phyloP scores from a whole-genome alignment of 2,888 invertebrate species.

The Torymus aiolomorphi region DNA sequence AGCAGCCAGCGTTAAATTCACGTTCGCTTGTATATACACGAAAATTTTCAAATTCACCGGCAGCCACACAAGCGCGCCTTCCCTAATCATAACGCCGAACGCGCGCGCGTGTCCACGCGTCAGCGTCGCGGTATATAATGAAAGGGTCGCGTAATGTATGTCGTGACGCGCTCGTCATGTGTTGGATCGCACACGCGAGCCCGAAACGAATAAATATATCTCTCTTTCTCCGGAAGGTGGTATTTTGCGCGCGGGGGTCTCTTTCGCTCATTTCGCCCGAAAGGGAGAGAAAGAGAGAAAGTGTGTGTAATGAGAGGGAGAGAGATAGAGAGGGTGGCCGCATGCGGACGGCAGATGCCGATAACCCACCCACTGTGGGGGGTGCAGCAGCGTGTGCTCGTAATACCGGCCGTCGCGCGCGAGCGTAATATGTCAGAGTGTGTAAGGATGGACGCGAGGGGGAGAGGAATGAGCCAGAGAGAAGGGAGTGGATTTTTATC shows the following conservation, averaged over 20 bases:
- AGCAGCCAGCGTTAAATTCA: conserved; percentile 28
- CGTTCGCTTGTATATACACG: not conserved
- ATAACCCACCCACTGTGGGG: conserved; percentile 57
- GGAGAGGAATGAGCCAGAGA: not conserved
- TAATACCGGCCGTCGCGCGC: conserved; percentile 28
- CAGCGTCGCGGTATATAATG: conserved; percentile 23
- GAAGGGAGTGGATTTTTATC: conserved; percentile 12
- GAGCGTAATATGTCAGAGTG: conserved; percentile 37
- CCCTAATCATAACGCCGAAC: conserved; percentile 27
- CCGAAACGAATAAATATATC: conserved; percentile 42
- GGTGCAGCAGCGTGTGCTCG: conserved; percentile 16
- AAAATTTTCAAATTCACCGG: not conserved
- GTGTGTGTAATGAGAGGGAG: conserved; percentile 43
- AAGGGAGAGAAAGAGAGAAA: conserved; percentile 37
- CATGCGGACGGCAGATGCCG: conserved; percentile 68
- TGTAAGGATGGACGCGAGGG: conserved; percentile 7
- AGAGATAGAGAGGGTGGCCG: conserved; percentile 29
- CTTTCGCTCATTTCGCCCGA: conserved; percentile 28
- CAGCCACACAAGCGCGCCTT: not conserved
- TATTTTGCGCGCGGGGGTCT: conserved; percentile 46
- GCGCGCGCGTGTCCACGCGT: conserved; percentile 7
- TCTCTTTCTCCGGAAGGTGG: conserved; percentile 53
- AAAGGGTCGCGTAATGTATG: conserved; percentile 51
- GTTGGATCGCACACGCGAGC: conserved; percentile 45
- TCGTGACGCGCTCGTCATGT: conserved; percentile 65